Percentiles rank a stretch among this genome's conserved stretches.
These are phyloP conservation scores for Valencia hispanica DNA, from an alignment of 2,797 vertebrate genomes.

Conservation along the genomic window DNA sequence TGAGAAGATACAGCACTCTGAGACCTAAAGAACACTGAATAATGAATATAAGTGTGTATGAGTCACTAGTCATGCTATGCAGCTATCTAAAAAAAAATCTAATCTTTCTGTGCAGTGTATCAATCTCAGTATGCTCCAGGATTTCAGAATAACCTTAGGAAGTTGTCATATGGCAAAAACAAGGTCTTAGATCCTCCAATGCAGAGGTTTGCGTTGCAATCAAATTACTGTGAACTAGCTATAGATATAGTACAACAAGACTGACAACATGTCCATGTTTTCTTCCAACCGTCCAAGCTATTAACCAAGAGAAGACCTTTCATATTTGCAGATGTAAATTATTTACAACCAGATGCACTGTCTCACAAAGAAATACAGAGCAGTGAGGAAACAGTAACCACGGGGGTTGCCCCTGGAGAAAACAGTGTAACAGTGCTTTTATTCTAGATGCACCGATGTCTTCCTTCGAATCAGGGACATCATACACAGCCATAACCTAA, in stretches of 20 bases:
- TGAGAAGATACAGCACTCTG: neutral
- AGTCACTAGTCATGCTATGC: neutral
- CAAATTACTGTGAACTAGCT: neutral
- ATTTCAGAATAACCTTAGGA: neutral
- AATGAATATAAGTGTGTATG: no score
- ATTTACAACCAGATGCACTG: slow-evolving; percentile 24
- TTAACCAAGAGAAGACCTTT: slow-evolving; percentile 16
- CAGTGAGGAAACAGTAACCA: neutral
- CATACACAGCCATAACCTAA: slow-evolving; percentile 4
- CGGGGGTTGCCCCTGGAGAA: neutral
- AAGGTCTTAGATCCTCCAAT: neutral
- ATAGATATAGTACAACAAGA: neutral
- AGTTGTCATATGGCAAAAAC: neutral
- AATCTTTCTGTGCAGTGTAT: neutral
- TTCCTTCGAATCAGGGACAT: neutral
- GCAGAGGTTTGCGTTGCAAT: neutral
- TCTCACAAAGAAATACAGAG: neutral
- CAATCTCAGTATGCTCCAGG: neutral
- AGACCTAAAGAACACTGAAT: neutral
- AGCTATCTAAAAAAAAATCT: neutral
- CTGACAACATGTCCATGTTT: neutral
- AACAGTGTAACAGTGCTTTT: neutral
- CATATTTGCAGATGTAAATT: slow-evolving; percentile 22
- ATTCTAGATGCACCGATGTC: neutral
- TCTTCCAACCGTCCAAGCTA: slow-evolving; percentile 7